These are phyloP conservation scores for Tautogolabrus adspersus DNA, from an alignment of 2,113 vertebrate species.

Conservation along the genomic window DNA sequence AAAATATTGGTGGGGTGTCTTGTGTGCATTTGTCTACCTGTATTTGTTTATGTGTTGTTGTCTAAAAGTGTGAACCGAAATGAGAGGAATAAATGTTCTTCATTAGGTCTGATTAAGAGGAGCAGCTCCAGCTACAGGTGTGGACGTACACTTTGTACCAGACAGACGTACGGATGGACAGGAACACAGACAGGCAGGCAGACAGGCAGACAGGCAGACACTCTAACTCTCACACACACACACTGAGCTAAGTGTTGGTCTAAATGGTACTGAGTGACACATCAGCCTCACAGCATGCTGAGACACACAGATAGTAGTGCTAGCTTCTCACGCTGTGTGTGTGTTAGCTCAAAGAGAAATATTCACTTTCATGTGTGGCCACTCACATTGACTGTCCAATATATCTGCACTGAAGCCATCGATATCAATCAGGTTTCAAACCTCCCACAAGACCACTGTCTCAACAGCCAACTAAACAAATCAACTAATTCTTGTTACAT, in stretches of 20 bases:
- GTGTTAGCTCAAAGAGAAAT: constrained; percentile 73
- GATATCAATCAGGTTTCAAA: constrained; percentile 45
- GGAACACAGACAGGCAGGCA: constrained; percentile 50
- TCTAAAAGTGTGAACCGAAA: constrained; percentile 74
- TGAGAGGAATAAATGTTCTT: constrained; percentile 79
- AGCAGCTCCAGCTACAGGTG: constrained; percentile 67
- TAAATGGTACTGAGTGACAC: constrained; percentile 68
- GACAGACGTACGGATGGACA: constrained; percentile 45
- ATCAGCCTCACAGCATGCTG: constrained; percentile 48
- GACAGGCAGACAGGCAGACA: constrained; percentile 52
- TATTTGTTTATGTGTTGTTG: constrained; percentile 29
- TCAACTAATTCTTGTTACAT: not conserved
- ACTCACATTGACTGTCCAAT: constrained; percentile 29
- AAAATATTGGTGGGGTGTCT: constrained; percentile 3
- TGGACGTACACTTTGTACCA: constrained; percentile 73
- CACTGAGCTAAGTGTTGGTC: constrained; percentile 50
- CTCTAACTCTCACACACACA: constrained; percentile 37
- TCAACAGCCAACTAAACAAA: constrained; percentile 7
- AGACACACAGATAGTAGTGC: constrained; percentile 51
- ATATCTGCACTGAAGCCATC: constrained; percentile 27
- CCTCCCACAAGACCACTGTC: not conserved
- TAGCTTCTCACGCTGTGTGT: constrained; percentile 53
- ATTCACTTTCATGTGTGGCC: constrained; percentile 72
- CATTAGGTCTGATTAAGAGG: constrained; percentile 74
- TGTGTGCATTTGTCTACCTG: constrained; percentile 10